phyloP scores from a whole-genome alignment of 1,140 invertebrate genomes.

The Monochamus saltuarius region DNA sequence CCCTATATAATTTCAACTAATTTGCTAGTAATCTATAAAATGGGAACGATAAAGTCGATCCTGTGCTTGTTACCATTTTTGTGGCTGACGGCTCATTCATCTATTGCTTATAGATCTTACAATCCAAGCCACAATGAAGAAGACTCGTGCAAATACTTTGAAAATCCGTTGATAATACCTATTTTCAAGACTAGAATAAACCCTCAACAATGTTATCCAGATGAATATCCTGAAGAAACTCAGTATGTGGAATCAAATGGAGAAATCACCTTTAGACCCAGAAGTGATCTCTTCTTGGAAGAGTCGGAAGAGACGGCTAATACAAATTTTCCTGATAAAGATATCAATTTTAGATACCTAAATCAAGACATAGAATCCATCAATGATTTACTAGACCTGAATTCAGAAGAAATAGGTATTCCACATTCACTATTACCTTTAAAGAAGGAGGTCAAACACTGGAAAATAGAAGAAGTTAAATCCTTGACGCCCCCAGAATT shows the following conservation, averaged over 20 bases:
- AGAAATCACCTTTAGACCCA: background rate
- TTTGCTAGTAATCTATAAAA: background rate
- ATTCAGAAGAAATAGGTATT: conserved; percentile 9
- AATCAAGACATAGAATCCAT: conserved; percentile 5
- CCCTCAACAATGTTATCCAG: too few relatives aligned
- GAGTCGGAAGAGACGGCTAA: background rate
- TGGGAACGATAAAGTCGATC: background rate
- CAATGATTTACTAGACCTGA: conserved; percentile 6
- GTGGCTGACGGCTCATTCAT: background rate
- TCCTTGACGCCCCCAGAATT: background rate
- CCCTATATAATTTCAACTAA: too few relatives aligned
- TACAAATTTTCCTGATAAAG: background rate
- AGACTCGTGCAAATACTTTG: background rate
- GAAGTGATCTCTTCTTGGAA: conserved; percentile 2
- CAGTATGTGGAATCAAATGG: too few relatives aligned
- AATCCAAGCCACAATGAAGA: background rate
- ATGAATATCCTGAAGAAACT: too few relatives aligned
- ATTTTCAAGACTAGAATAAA: background rate
- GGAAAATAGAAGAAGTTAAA: conserved; percentile 18
- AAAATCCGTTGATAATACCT: background rate
- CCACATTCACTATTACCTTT: background rate
- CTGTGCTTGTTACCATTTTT: conserved; percentile 1
- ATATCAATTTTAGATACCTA: conserved; percentile 15
- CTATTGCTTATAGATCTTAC: background rate
- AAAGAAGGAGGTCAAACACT: background rate